Percentiles rank a stretch among this genome's conserved stretches.
Evolutionary conservation across 53 echinoderm and acorn worm genomes (phyloP).

Genomic region (Mesocentrotus franciscanus): DNA sequence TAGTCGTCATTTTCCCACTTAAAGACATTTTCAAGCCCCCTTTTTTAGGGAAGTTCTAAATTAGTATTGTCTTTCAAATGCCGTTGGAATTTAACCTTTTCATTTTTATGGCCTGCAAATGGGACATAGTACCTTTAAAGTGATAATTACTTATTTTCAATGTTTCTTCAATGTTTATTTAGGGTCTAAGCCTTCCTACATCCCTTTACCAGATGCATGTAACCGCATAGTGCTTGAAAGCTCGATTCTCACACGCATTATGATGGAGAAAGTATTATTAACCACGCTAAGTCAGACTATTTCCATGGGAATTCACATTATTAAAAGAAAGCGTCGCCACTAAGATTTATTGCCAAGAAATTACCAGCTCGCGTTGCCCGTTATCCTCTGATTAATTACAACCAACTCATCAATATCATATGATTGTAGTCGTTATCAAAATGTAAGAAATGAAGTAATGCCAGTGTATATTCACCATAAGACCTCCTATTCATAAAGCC

Average conservation of each 20-base stretch:
- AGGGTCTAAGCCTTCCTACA: no score
- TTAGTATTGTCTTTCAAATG: no score
- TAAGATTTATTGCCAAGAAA: constrained; percentile 16
- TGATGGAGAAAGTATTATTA: background rate
- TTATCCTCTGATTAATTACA: background rate
- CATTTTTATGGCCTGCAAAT: no score
- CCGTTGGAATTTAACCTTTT: no score
- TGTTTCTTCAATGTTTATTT: no score
- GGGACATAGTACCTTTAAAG: no score
- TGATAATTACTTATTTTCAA: no score
- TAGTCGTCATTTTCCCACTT: no score
- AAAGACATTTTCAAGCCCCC: no score
- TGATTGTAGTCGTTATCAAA: background rate
- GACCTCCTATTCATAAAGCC: background rate
- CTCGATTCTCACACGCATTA: background rate
- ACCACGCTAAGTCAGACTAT: background rate
- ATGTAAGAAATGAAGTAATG: background rate
- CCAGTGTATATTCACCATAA: background rate
- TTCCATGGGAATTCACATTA: constrained; percentile 29
- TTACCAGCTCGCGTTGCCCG: background rate
- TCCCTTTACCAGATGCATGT: background rate
- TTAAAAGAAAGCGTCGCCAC: constrained; percentile 20
- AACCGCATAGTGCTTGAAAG: background rate
- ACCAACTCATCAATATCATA: background rate
- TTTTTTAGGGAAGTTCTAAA: no score